These are phyloP conservation scores for Etheostoma nigrum DNA, from an alignment of 2,797 vertebrate genomes.

Conservation along the genomic window DNA sequence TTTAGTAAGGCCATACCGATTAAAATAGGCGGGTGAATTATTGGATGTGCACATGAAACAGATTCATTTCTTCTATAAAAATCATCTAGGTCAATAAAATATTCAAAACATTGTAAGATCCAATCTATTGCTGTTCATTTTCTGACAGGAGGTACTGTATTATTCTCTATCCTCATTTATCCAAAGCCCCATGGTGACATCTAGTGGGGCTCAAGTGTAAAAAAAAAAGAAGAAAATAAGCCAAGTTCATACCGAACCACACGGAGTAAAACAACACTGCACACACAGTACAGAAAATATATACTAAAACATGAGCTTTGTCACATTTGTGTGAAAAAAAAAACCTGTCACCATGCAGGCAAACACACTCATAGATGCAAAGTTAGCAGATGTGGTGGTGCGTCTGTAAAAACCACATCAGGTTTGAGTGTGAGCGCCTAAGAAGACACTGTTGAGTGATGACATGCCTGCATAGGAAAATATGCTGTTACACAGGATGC, in stretches of 20 bases:
- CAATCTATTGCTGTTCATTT: slow-evolving; percentile 29
- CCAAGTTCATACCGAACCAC: neutral
- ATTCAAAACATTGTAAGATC: slow-evolving; percentile 8
- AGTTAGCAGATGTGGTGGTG: neutral
- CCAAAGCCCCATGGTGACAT: slow-evolving; percentile 64
- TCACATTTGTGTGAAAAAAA: neutral
- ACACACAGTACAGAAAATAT: neutral
- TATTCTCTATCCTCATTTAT: neutral
- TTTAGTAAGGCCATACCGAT: slow-evolving; percentile 9
- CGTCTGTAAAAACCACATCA: slow-evolving; percentile 39
- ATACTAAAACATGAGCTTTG: neutral
- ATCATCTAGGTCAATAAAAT: slow-evolving; percentile 15
- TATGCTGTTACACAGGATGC: slow-evolving; percentile 45
- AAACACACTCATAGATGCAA: neutral
- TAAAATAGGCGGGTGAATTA: slow-evolving; percentile 48
- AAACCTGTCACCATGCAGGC: accelerated
- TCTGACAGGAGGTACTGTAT: neutral
- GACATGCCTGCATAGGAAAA: neutral
- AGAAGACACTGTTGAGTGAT: neutral
- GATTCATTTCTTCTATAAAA: slow-evolving; percentile 32
- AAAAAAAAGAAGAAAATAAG: neutral
- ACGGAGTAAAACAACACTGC: neutral
- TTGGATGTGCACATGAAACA: slow-evolving; percentile 19
- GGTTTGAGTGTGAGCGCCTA: neutral
- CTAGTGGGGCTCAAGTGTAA: slow-evolving; percentile 62